A percentile compares a stretch with the other conserved stretches of the same genome.
phyloP scores from a whole-genome alignment of 1,140 invertebrate genomes.

The Brachionus rotundiformis region DNA sequence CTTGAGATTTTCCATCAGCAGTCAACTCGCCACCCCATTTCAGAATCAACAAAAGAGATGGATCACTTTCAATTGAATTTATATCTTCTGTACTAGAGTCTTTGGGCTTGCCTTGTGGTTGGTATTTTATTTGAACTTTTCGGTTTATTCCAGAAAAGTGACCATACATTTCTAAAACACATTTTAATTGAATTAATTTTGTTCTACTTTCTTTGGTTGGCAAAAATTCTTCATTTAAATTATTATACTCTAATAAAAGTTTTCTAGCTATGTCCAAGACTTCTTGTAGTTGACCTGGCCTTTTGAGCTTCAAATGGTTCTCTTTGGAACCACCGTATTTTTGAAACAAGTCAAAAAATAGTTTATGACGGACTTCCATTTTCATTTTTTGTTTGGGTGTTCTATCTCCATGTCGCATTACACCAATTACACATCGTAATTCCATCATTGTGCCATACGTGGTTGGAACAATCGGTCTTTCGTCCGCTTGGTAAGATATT shows the following conservation, averaged over 20 bases:
- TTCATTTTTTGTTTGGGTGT: constrained; percentile 99
- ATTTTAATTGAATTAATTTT: constrained; percentile 94
- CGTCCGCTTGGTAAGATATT: constrained; percentile 92
- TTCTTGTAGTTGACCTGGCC: constrained; percentile 84
- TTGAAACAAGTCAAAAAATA: constrained; percentile 98
- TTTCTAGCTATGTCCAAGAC: constrained; percentile 89
- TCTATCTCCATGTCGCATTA: constrained; percentile 95
- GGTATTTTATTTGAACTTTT: constrained; percentile 99
- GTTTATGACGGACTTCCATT: constrained; percentile 96
- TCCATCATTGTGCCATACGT: constrained; percentile 99
- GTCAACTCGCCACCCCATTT: constrained; percentile 99
- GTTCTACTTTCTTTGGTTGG: constrained; percentile 76
- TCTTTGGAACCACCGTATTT: constrained; percentile 94
- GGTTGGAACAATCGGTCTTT: constrained; percentile 96
- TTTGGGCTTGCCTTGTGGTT: constrained; percentile 86
- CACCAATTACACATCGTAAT: constrained; percentile 91
- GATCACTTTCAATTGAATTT: constrained; percentile 58
- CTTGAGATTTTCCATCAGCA: constrained; percentile 87
- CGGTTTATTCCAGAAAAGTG: constrained; percentile 99
- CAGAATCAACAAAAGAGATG: constrained; percentile 87
- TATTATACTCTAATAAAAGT: constrained; percentile 81
- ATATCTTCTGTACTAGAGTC: constrained; percentile 83
- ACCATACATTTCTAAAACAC: constrained; percentile 97
- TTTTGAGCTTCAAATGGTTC: constrained; percentile 94
- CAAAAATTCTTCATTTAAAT: constrained; percentile 55